Base-by-base conservation (phyloP, 53 echinoderm and acorn worm species). In the Temnopleurus reevesii region DNA sequence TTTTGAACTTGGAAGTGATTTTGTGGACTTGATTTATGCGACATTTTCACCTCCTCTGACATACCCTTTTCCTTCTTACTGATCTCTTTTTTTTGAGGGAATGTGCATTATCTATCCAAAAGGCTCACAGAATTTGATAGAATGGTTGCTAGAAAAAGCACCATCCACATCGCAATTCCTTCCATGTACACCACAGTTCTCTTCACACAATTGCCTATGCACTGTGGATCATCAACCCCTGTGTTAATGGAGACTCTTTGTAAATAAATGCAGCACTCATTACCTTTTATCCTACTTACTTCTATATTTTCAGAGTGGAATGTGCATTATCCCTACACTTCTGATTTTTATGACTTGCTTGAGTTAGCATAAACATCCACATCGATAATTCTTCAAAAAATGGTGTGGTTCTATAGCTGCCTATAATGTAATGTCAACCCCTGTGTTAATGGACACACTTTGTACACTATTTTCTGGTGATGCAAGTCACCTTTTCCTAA, bases 1-100 rank as follows among this genome's bases (percentile, higher is more conserved):
- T 79, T 79, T 79, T 79, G 79, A 79, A 79, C 79, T 79, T 49
- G 28, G 38, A 13, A 79, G 79, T 79, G 79, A 79, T 79, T 51
- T 79, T 13, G 13, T 26, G 27, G 15, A 27, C 30, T 28, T 79
- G 79, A 79, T 79, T 79, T 79, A 79, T 49, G 51, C 9, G 79
- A 79, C 79, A 49, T 79, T 1, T 79, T 79, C 79, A 79, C 79
- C 79, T 79, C 24, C 49, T 49, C 23, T 79, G 79, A 79, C 79
- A 49, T 46, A 26, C 6, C 49, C 29, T 49, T 71, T 8, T 10
- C 71, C 71, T 41, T 2, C n/a, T 21, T 71, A 41, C 23, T 21
- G 36, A 19, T 71, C 71, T 19, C 71, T 71, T 71, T 41, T 13
- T 21, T 71, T 12, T 41, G 15, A 18, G 41, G 71, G 41, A 71